Evolutionary conservation across 2,113 vertebrate species (phyloP).

Genomic region (Ursus arctos): DNA sequence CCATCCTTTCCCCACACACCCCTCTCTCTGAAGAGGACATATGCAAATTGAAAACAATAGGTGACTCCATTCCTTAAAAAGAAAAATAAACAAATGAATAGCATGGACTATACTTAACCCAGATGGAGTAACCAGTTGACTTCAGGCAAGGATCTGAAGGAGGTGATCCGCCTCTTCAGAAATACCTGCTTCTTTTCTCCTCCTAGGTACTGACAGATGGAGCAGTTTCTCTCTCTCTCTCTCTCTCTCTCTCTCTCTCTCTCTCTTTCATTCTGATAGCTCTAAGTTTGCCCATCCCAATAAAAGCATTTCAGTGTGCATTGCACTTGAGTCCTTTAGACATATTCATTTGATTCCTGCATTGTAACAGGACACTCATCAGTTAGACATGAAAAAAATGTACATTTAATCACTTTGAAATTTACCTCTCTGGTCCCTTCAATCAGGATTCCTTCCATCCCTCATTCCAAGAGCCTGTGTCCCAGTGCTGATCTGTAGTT

Average conservation of each 20-base stretch:
- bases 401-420: neutral
- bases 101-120: neutral
- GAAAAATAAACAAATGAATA: slow-evolving; percentile 44
- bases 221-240: neutral
- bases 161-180: neutral
- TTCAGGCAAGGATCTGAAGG: neutral
- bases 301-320: neutral
- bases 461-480: neutral
- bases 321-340: neutral
- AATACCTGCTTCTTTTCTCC: neutral
- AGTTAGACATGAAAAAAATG: neutral
- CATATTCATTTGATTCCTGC: neutral
- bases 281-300: neutral
- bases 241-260: neutral
- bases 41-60: slow-evolving; percentile 39
- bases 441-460: fast-evolving
- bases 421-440: neutral
- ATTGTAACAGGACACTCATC: neutral
- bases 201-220: neutral
- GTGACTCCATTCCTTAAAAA: slow-evolving; percentile 54
- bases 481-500: neutral
- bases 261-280: neutral
- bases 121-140: neutral
- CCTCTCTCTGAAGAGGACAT: neutral
- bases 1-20: neutral